Percentiles rank a stretch among this genome's conserved stretches.
Conservation (phyloP, 2,113 vertebrate species). For the Tautogolabrus adspersus region DNA sequence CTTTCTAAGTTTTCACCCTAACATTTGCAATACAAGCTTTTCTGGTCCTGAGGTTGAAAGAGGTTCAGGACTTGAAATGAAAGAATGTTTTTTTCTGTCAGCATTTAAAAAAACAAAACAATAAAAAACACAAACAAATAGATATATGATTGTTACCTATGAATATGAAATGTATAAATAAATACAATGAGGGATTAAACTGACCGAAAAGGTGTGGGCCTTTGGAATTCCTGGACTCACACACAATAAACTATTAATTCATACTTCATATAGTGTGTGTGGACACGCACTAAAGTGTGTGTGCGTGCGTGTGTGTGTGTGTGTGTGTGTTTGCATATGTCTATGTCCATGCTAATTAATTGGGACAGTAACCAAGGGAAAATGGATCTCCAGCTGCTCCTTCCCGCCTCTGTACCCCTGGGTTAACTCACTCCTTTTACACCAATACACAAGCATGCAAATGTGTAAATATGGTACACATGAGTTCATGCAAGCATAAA, state of each 20-base stretch:
- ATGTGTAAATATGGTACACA: neutral
- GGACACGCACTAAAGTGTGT: neutral
- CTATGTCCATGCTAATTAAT: constrained; percentile 68
- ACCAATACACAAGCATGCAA: constrained; percentile 39
- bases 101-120: too few relatives aligned
- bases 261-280: neutral
- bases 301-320: constrained; percentile 1
- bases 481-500: neutral
- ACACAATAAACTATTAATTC: neutral
- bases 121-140: too few relatives aligned
- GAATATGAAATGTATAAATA: too few relatives aligned
- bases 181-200: too few relatives aligned
- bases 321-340: neutral
- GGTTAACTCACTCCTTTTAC: constrained; percentile 64
- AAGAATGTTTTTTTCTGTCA: too few relatives aligned
- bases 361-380: constrained; percentile 76
- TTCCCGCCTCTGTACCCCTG: constrained; percentile 61
- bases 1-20: neutral
- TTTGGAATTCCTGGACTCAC: neutral
- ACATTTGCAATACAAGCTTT: neutral
- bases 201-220: neutral
- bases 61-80: neutral
- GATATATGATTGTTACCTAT: too few relatives aligned
- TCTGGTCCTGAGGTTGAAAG: neutral
- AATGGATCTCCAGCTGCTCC: constrained; percentile 76